Evolutionary conservation across 2,888 invertebrate genomes (phyloP).

Genomic region (Eueremaeus valkanovi): DNA sequence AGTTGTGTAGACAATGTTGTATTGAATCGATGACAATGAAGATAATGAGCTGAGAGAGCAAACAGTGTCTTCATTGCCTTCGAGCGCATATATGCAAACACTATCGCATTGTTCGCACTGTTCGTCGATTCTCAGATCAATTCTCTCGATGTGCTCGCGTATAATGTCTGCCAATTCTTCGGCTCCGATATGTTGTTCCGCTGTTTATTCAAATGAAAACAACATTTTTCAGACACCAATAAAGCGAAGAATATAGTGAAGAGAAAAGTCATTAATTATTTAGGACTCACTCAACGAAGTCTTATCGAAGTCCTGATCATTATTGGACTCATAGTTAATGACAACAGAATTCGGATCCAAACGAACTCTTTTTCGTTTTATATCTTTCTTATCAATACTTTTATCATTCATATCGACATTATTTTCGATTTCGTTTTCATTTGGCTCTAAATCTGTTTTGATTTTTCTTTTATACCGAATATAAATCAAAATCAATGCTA

Average conservation of each 20-base stretch:
- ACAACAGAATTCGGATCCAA: not conserved
- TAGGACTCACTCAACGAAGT: not conserved
- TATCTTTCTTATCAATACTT: not conserved
- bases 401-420: not conserved
- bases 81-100: not conserved
- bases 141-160: slow-evolving; percentile 7
- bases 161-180: slow-evolving; percentile 17
- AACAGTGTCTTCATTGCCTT: not conserved
- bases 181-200: not conserved
- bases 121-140: not conserved
- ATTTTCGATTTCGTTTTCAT: not conserved
- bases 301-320: not conserved
- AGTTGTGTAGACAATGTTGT: too few species aligned
- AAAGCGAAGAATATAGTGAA: not conserved
- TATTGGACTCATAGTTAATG: not conserved
- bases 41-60: slow-evolving; percentile 19
- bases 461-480: not conserved
- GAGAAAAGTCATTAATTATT: not conserved
- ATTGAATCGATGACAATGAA: not conserved
- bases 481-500: not conserved
- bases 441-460: not conserved
- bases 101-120: not conserved
- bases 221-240: not conserved
- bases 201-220: not conserved
- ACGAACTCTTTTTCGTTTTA: not conserved